These are phyloP conservation scores for Dysdera silvatica DNA, from an alignment of 1,140 invertebrate species.

Conservation along the genomic window DNA sequence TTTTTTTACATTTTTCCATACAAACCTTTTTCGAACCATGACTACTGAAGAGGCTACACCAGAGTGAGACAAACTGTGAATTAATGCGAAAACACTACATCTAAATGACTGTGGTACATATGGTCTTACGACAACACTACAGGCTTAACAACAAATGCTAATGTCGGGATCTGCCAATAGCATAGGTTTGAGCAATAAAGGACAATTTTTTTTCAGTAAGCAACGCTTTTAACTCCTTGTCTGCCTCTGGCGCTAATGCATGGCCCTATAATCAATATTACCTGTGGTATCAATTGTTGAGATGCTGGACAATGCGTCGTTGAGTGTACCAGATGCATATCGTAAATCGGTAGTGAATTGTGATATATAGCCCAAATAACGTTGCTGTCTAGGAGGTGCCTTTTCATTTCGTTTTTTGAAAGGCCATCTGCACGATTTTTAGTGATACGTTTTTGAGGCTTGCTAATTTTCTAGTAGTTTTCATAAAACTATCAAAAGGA, in stretches of 20 bases:
- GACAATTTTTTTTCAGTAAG: background rate
- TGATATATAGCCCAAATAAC: constrained; percentile 39
- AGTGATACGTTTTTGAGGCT: constrained; percentile 16
- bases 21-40: constrained; percentile 39
- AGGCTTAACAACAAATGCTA: background rate
- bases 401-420: constrained; percentile 23
- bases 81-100: constrained; percentile 34
- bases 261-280: too few relatives aligned
- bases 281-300: background rate
- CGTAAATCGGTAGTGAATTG: constrained; percentile 41
- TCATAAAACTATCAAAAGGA: too few relatives aligned
- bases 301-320: constrained; percentile 18
- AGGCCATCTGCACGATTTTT: constrained; percentile 33
- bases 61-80: constrained; percentile 36
- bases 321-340: constrained; percentile 39
- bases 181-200: background rate
- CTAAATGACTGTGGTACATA: too few relatives aligned
- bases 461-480: too few relatives aligned
- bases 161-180: background rate
- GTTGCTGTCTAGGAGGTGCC: background rate
- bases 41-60: constrained; percentile 31
- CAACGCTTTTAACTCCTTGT: too few relatives aligned
- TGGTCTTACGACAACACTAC: too few relatives aligned
- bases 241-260: too few relatives aligned
- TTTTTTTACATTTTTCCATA: constrained; percentile 35